Base-by-base conservation (phyloP, 2,113 vertebrate genomes). In the Passer domesticus region DNA sequence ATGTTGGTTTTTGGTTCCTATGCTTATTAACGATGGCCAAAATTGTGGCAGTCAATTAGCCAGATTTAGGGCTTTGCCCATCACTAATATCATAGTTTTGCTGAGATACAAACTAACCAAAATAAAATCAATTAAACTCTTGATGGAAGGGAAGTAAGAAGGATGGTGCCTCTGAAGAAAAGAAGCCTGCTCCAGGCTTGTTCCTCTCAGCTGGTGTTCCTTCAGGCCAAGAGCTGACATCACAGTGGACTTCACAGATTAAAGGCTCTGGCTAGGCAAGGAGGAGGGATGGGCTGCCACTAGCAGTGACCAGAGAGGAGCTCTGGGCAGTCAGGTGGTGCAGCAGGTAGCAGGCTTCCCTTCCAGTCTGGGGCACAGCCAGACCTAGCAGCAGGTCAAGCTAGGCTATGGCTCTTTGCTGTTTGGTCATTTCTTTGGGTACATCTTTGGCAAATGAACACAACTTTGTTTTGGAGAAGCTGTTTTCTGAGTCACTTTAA, bases 401-500 rank as follows among this genome's bases (percentile, higher is more conserved):
- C 22, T 68, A 21, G 89, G 13, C 53, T 79, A 41, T 1, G 11
- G 37, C 19, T 72, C 41, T 84, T 91, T 53, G 56, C 46, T 75
- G 8, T 72, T 37, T 78, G 81, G 66, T 11, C 49, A 41, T 41
- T 82, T 90, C 76, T 87, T 59, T 64, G 69, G 60, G 52, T 60
- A n/a, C 9, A 75, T 31, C 77, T 89, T 91, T 49, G 53, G 20
- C 81, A 95, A 94, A 87, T 79, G 82, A 82, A 79, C 41, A 58
- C 3, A 1, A 39, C 58, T 78, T 75, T 89, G 84, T 92, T 95
- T 95, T 76, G 81, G 66, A 82, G 81, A 87, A 76, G 87, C 46
- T 95, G 41, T 79, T 95, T 95, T 73, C 70, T 89, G 83, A 95
- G 83, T 96, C 95, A 95, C 66, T 87, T 89, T 87, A 94, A 95